A percentile compares a stretch with the other conserved stretches of the same genome.
These are phyloP conservation scores for Mastomys natalensis DNA, from an alignment of 2,113 vertebrate species.

Conservation along the genomic window DNA sequence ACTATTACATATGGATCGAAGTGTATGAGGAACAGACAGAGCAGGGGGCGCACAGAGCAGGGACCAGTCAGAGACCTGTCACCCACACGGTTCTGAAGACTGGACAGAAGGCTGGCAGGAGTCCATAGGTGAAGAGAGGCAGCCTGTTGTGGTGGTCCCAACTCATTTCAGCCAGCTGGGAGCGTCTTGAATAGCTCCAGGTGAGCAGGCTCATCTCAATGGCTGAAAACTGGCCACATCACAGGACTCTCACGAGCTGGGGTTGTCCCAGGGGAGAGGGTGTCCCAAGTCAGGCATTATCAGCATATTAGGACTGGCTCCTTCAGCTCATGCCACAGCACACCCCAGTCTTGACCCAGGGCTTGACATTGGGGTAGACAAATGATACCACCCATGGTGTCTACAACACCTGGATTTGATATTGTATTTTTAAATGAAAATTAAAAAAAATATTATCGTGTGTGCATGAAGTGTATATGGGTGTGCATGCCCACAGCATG, in stretches of 20 bases:
- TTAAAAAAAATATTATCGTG: neutral
- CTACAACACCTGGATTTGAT: too few relatives aligned
- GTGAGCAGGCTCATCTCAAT: neutral
- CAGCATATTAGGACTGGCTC: neutral
- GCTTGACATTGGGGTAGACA: too few relatives aligned
- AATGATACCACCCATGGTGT: fast-evolving
- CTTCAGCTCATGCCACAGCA: neutral
- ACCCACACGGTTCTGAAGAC: neutral
- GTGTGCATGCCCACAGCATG: neutral
- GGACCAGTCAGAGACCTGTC: neutral
- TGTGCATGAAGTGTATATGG: neutral
- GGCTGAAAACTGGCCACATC: neutral
- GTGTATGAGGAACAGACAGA: neutral
- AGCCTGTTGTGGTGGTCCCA: neutral
- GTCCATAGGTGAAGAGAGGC: fast-evolving
- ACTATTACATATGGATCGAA: neutral
- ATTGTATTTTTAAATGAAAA: neutral
- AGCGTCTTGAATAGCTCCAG: too few relatives aligned
- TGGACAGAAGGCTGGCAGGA: fast-evolving
- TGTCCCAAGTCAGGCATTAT: neutral
- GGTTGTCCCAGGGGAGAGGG: neutral
- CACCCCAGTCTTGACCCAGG: neutral
- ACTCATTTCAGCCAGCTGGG: neutral
- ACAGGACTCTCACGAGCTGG: fast-evolving
- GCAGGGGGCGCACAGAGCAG: neutral